Conservation (phyloP, 2,888 invertebrate species). For the Nemapogon koenigi region DNA sequence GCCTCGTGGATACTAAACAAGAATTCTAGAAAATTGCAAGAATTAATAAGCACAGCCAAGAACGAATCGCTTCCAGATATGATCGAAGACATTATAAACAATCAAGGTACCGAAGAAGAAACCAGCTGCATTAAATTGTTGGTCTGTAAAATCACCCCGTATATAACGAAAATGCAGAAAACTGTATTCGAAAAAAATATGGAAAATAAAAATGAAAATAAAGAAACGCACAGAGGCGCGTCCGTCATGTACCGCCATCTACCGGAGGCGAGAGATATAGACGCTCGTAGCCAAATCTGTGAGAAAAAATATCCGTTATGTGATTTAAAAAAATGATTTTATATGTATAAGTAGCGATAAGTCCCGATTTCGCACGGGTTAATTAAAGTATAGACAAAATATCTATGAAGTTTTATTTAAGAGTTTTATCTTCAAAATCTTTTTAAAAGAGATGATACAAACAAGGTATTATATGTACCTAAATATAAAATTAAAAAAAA, state of each 20-base stretch:
- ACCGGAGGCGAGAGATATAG: constrained; percentile 67
- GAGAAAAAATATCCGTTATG: constrained; percentile 65
- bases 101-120: constrained; percentile 61
- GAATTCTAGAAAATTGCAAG: constrained; percentile 59
- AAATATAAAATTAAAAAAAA: too few species aligned
- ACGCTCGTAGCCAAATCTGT: constrained; percentile 66
- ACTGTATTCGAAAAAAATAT: constrained; percentile 57
- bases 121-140: constrained; percentile 75
- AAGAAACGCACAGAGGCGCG: constrained; percentile 31
- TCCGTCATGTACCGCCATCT: constrained; percentile 66
- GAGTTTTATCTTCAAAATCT: too few species aligned
- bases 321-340: constrained; percentile 41
- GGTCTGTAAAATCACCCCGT: constrained; percentile 79
- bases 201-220: constrained; percentile 28
- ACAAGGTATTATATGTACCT: too few species aligned
- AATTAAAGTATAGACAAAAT: too few species aligned
- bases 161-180: constrained; percentile 78
- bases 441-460: too few species aligned
- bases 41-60: constrained; percentile 65
- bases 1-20: constrained; percentile 68
- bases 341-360: too few species aligned
- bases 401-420: too few species aligned
- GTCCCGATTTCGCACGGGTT: too few species aligned
- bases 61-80: constrained; percentile 68
- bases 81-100: constrained; percentile 65